Evolutionary conservation across 1,140 invertebrate genomes (phyloP).

Genomic region (Drosophila subobscura): DNA sequence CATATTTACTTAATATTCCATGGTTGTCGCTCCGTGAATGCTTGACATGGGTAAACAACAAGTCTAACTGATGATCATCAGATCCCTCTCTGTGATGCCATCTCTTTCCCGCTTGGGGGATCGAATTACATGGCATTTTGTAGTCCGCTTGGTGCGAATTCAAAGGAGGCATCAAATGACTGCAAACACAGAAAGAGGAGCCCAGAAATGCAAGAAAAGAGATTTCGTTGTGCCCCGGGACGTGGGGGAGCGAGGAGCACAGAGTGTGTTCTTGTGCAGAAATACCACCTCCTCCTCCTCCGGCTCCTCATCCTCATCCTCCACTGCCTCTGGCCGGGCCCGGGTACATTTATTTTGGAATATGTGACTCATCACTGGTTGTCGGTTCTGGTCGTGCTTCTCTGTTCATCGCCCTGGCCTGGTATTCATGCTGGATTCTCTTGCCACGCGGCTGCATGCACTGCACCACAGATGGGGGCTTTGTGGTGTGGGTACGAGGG

Average conservation of each 20-base stretch:
- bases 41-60: constrained; percentile 68
- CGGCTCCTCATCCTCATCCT: not conserved
- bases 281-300: constrained; percentile 25
- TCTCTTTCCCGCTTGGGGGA: constrained; percentile 30
- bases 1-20: constrained; percentile 62
- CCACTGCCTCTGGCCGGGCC: constrained; percentile 1
- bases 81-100: constrained; percentile 6
- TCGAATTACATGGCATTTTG: constrained; percentile 64
- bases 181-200: constrained; percentile 43
- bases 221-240: constrained; percentile 18
- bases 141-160: constrained; percentile 41
- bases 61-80: constrained; percentile 38
- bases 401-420: constrained; percentile 16
- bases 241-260: constrained; percentile 18
- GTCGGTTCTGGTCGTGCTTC: constrained; percentile 18
- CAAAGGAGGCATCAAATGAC: constrained; percentile 53
- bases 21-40: constrained; percentile 29
- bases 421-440: constrained; percentile 25
- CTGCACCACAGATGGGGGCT: constrained; percentile 64
- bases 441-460: constrained; percentile 13
- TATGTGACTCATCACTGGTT: constrained; percentile 55
- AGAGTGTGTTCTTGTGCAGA: constrained; percentile 25
- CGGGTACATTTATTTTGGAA: constrained; percentile 64
- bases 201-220: constrained; percentile 24
- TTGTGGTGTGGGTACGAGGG: constrained; percentile 36